Evolutionary conservation across 2,113 vertebrate species (phyloP).

Genomic region (Numenius arquata): DNA sequence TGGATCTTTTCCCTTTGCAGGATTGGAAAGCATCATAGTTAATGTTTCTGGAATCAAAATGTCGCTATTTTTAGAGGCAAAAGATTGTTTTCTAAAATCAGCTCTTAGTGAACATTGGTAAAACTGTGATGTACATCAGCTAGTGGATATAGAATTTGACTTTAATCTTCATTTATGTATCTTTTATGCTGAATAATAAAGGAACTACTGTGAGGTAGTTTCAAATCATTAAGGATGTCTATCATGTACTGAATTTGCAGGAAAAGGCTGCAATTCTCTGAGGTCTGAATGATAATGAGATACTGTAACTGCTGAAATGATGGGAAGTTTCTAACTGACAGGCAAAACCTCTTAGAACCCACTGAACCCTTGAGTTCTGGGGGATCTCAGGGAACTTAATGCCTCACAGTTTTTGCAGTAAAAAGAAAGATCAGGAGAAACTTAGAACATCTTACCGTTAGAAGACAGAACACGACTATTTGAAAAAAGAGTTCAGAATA

Average conservation of each 20-base stretch:
- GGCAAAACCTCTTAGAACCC: background rate
- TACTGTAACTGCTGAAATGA: background rate
- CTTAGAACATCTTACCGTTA: background rate
- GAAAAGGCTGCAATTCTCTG: background rate
- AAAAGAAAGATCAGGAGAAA: background rate
- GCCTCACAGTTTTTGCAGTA: background rate
- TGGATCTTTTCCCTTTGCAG: background rate
- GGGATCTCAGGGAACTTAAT: background rate
- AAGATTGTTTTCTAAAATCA: background rate
- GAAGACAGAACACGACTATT: background rate
- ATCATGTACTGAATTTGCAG: background rate
- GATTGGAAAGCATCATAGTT: background rate
- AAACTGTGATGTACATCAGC: background rate
- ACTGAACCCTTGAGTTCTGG: background rate
- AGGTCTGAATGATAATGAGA: background rate
- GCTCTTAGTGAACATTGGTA: background rate
- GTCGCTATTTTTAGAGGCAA: background rate
- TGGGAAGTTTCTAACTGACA: background rate
- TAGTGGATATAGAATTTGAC: background rate
- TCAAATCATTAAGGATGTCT: background rate
- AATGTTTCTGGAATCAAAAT: background rate
- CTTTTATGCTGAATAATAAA: conserved; percentile 15
- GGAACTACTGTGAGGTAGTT: background rate
- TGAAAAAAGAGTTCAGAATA: background rate
- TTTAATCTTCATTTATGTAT: background rate